Base-by-base conservation (phyloP, 2,113 vertebrate genomes). In the Pontoporia blainvillei region DNA sequence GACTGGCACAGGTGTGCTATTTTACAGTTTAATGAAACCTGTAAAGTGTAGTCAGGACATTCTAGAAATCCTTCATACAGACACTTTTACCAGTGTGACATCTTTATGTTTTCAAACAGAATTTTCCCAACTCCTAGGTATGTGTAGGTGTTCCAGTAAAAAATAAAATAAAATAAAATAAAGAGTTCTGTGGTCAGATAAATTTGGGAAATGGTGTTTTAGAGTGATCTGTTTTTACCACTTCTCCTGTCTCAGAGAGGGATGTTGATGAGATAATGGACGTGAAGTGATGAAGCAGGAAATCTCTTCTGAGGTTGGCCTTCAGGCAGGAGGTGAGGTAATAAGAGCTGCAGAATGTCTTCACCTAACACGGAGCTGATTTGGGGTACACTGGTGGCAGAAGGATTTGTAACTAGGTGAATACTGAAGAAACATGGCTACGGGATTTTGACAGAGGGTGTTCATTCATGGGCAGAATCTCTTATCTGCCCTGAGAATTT, bases 211-310 rank as follows among this genome's bases (percentile, higher is more conserved):
- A 86, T 96, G 49, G 79, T 96, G 17, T 89, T 93, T 52, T 82
- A 91, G 89, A 91, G 71, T 86, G 82, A 67, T 95, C 34, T 82
- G 18, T 91, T 95, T 90, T 92, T 86, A 69, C 84, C 69, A 92
- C 59, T 92, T 92, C 34, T 85, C 59, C 46, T 94, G n/a, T 86
- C 31, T 96, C 62, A 78, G 57, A 90, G 52, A 86, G 83, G 49
- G 66, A 81, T 92, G 76, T 95, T 97, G 85, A 78, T 94, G 41
- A 97, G 87, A 90, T 96, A 97, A 96, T 90, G 59, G 64, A 17
- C 23, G 72, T 88, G 62, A 97, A 96, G 62, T 89, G 62, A 96
- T 81, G 78, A 97, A 96, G 57, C 82, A 95, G 92, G 96, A 96
- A 96, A 85, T 96, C 84, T 94, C 72, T 92, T 90, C 79, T 92